Percentiles rank a stretch among this genome's conserved stretches.
These are phyloP conservation scores for Aleiodes alternator DNA, from an alignment of 2,888 invertebrate genomes.

Conservation along the genomic window DNA sequence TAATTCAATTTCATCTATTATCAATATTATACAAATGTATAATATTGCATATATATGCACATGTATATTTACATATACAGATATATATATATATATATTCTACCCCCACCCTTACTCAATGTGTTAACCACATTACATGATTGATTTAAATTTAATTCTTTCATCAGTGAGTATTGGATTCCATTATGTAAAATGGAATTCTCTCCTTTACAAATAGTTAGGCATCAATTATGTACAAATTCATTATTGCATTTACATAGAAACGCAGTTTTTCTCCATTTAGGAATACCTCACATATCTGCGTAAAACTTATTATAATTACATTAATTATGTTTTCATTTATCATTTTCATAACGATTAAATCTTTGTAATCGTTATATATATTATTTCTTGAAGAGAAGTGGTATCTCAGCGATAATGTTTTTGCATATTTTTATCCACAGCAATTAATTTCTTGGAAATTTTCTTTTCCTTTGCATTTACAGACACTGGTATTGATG, in stretches of 20 bases:
- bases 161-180: conserved; percentile 39
- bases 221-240: conserved; percentile 46
- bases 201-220: conserved; percentile 44
- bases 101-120: conserved; percentile 39
- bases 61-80: conserved; percentile 42
- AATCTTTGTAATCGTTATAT: conserved; percentile 6
- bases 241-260: conserved; percentile 30
- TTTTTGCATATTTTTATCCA: conserved; percentile 12
- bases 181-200: conserved; percentile 44
- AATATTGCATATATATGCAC: conserved; percentile 29
- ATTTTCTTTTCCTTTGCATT: conserved; percentile 6
- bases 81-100: conserved; percentile 29
- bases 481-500: conserved; percentile 19
- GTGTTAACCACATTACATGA: conserved; percentile 11
- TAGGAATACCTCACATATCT: background rate
- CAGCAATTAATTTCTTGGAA: conserved; percentile 29
- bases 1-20: conserved; percentile 29
- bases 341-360: conserved; percentile 23
- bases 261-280: conserved; percentile 30
- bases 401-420: background rate
- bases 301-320: background rate
- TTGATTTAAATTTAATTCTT: background rate
- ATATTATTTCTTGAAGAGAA: conserved; percentile 1
- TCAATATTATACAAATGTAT: conserved; percentile 39
- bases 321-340: conserved; percentile 19